Evolutionary conservation across 2,888 invertebrate species (phyloP).

Genomic region (Brachylomia viminalis): DNA sequence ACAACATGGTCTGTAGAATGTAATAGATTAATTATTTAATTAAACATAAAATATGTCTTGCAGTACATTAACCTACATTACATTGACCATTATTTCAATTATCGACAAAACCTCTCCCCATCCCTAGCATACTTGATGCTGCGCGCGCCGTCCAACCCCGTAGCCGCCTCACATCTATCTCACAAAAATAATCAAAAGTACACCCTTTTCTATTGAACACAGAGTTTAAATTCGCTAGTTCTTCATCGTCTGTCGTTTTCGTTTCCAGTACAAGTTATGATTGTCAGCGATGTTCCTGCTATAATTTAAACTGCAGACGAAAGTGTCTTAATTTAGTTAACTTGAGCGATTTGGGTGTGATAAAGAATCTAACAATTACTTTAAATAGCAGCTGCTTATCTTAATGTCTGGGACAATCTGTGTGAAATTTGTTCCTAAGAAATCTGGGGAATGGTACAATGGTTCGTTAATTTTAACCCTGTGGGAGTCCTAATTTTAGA

Average conservation of each 20-base stretch:
- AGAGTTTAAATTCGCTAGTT: conserved; percentile 57
- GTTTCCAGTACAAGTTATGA: conserved; percentile 74
- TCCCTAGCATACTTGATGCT: conserved; percentile 78
- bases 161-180: conserved; percentile 80
- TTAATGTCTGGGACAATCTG: conserved; percentile 9
- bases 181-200: conserved; percentile 67
- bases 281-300: conserved; percentile 66
- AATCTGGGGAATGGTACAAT: neutral
- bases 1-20: neutral
- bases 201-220: conserved; percentile 63
- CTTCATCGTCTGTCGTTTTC: conserved; percentile 60
- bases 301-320: conserved; percentile 45
- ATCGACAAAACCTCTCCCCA: conserved; percentile 64
- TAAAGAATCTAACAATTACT: conserved; percentile 42
- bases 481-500: neutral
- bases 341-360: conserved; percentile 27
- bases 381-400: conserved; percentile 27
- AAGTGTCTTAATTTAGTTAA: conserved; percentile 39
- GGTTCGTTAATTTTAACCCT: conserved; percentile 4
- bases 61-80: neutral
- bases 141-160: conserved; percentile 83
- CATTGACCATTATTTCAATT: conserved; percentile 5
- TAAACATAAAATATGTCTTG: neutral
- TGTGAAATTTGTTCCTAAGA: neutral
- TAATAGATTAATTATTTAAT: neutral